A percentile compares a stretch with the other conserved stretches of the same genome.
phyloP scores from a whole-genome alignment of 2,113 vertebrate genomes.

The Heteronetta atricapilla region DNA sequence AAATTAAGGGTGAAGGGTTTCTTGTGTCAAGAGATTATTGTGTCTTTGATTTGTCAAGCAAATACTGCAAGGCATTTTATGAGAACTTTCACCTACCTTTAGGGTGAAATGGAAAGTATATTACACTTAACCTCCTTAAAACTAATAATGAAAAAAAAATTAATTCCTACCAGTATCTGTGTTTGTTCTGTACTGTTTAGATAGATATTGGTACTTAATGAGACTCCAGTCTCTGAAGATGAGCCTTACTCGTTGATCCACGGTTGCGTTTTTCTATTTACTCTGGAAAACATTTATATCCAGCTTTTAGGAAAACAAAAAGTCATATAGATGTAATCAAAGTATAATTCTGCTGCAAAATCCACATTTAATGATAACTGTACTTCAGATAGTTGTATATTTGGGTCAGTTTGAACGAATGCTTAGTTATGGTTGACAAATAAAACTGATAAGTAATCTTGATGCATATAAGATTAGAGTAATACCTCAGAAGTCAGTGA shows the following conservation, averaged over 20 bases:
- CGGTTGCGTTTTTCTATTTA: neutral
- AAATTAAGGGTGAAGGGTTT: neutral
- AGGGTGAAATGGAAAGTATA: neutral
- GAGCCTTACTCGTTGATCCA: neutral
- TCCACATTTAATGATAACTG: neutral
- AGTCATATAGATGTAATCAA: neutral
- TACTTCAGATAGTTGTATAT: neutral
- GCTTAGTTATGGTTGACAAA: neutral
- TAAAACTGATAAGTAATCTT: neutral
- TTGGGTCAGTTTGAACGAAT: neutral
- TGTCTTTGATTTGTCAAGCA: neutral
- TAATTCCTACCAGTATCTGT: accelerated
- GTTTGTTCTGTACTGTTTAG: neutral
- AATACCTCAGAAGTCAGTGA: neutral
- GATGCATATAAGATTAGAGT: neutral
- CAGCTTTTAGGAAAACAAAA: neutral
- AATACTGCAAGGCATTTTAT: neutral
- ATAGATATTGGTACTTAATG: neutral
- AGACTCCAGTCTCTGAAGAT: neutral
- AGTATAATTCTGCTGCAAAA: neutral
- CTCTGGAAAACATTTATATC: neutral
- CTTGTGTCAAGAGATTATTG: neutral
- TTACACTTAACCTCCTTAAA: neutral
- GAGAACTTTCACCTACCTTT: neutral
- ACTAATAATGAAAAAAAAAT: neutral